These are phyloP conservation scores for Pelagia noctiluca DNA, from an alignment of 30 jellyfish, hydroid and myxozoan genomes.

Conservation along the genomic window DNA sequence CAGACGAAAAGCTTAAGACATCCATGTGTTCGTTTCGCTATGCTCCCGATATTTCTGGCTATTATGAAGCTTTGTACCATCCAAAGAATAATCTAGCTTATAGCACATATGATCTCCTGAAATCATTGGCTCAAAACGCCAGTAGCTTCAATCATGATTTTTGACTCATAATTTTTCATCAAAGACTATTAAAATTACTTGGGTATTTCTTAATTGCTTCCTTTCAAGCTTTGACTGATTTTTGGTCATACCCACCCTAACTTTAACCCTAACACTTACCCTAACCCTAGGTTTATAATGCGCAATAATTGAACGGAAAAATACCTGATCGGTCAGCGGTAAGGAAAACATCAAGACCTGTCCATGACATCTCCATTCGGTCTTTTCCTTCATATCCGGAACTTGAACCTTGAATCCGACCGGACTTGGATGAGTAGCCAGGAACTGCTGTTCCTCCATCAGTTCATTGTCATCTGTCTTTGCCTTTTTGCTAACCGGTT, in stretches of 20 bases:
- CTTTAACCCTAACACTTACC: not conserved
- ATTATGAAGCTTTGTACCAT: too few species aligned
- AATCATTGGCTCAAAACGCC: too few species aligned
- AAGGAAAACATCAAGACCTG: slow-evolving; percentile 71
- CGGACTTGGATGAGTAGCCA: slow-evolving; percentile 84
- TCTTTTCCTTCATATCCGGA: slow-evolving; percentile 93
- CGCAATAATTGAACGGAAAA: not conserved
- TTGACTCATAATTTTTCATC: not conserved
- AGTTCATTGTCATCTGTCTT: slow-evolving; percentile 76
- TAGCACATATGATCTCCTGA: too few species aligned
- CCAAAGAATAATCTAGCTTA: too few species aligned
- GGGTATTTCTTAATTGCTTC: not conserved
- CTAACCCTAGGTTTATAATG: not conserved
- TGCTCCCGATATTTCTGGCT: too few species aligned
- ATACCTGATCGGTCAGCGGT: slow-evolving; percentile 91
- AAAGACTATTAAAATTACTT: not conserved
- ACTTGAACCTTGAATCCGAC: slow-evolving; percentile 89
- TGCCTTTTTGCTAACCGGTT: slow-evolving; percentile 82
- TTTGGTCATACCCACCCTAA: not conserved
- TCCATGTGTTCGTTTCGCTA: too few species aligned
- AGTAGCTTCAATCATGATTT: not conserved
- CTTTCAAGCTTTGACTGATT: not conserved
- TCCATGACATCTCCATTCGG: slow-evolving; percentile 97
- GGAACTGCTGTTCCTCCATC: slow-evolving; percentile 81
- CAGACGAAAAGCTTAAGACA: too few species aligned